Evolutionary conservation across 2,797 vertebrate species (phyloP), one percentile per base, ranked within the genome.

Genomic region (Lerista edwardsae): DNA sequence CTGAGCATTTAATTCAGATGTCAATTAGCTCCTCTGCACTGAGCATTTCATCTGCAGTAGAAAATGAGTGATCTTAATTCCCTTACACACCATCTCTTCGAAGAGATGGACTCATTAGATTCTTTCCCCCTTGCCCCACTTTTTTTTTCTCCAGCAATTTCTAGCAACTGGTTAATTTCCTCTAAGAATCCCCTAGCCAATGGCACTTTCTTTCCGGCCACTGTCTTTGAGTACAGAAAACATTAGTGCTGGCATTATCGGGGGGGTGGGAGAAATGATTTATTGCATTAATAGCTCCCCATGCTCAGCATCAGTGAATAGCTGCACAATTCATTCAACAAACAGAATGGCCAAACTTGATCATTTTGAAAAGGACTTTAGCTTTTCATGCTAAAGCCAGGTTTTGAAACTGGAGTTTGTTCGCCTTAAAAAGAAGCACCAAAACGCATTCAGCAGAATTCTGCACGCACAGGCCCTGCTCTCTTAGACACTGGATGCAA

Each of bases 101-200:
- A 31, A 83, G 14, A 64, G 27, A 29, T 55, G 14, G 64, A 62
- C 10, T 80, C 69, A 80, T 55, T 84, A 51, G 41, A 47, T 11
- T 51, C 36, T 25, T 9, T 47, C 11, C 9, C 61, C 44, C 1
- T 55, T 2, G 2, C 29, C 55, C 34, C 5, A 17, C 2, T 31
- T 9, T 55, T 55, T 47, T 51, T 67, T 3, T 65, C 36, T 78
- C 55, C n/a, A n/a, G n/a, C n/a, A n/a, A n/a, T 72, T 1, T 44
- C 73, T 65, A n/a, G 23, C 39, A 61, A 47, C 89, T 77, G 81
- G 39, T 3, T 82, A 80, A 34, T 75, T 74, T 79, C 34, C 64
- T 73, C 17, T 65, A 47, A 79, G 27, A 3, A 25, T 31, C 75
- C 29, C 82, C 17, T 65, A 88, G 74, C 64, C 67, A 12, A 72